A percentile compares a stretch with the other conserved stretches of the same genome.
Evolutionary conservation across 2,888 invertebrate species (phyloP).

Genomic region (Acleris cristana): DNA sequence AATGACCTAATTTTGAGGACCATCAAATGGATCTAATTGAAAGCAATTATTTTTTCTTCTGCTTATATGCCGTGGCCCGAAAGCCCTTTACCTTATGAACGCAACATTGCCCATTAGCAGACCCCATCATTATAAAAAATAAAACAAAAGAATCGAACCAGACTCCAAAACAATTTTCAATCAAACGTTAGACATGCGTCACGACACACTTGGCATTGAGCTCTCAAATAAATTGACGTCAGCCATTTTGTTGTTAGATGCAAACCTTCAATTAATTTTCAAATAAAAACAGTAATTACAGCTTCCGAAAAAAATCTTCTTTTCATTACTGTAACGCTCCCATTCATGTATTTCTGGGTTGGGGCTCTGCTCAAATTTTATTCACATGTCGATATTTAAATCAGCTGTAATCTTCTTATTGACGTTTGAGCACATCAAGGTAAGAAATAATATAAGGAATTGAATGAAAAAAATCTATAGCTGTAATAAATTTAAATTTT

Average conservation of each 20-base stretch:
- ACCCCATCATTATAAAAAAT: conserved; percentile 7
- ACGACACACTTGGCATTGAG: conserved; percentile 36
- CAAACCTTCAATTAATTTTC: conserved; percentile 38
- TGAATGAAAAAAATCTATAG: too few species aligned
- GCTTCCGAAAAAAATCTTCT: conserved; percentile 35
- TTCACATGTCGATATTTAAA: conserved; percentile 19
- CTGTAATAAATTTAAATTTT: too few species aligned
- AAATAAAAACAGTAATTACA: conserved; percentile 36
- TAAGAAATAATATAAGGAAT: background rate
- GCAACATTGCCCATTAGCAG: conserved; percentile 6
- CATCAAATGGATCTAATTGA: background rate
- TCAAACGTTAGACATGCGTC: conserved; percentile 32
- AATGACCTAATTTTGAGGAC: background rate
- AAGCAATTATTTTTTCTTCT: background rate
- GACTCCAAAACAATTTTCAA: conserved; percentile 24
- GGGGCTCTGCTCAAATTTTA: conserved; percentile 6
- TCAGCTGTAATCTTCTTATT: conserved; percentile 5
- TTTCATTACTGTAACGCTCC: conserved; percentile 35
- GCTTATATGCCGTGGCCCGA: too few species aligned
- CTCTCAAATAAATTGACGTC: conserved; percentile 36
- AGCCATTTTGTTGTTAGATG: conserved; percentile 31
- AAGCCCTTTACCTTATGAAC: background rate
- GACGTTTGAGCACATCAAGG: conserved; percentile 5
- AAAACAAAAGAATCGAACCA: conserved; percentile 9
- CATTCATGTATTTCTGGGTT: conserved; percentile 2